Evolutionary conservation across 1,140 invertebrate genomes (phyloP), one percentile per base, ranked within the genome.

Genomic region (Halesus radiatus): DNA sequence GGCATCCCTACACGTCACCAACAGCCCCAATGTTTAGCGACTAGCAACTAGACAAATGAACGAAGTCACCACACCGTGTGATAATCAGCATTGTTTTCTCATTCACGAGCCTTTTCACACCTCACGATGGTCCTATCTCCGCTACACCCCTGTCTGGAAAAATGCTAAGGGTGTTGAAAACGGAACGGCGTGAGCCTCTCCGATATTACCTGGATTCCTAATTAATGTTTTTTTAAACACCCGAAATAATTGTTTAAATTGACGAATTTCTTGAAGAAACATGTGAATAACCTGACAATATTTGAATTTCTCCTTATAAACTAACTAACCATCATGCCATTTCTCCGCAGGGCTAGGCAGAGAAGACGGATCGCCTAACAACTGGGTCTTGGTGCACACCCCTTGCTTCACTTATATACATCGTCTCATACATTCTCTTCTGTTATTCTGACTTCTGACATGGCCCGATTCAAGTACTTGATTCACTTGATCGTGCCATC

Each of bases 71-170:
- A 29, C 58, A 62, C 56, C 72, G 70, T 64, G 45, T 37, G 56
- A 62, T 78, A 81, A 81, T 78, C 75, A 81, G 76, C 80, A 76
- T 81, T 81, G 80, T 81, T 81, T 81, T 75, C 80, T 53, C 58
- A 81, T 81, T 78, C 80, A 56, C 1, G 20, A 80, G 79, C 8
- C 80, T 78, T 81, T 78, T 78, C 76, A 81, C 80, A 78, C 76
- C 80, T 78, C 66, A 64, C 74, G 53, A 32, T 23, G 50, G 22
- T 26, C 22, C 29, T 60, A 37, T 20, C 45, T 18, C 32, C n/a
- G 37, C n/a, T 68, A 13, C 22, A 15, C 23, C 72, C 70, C 52
- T 32, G 72, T 56, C 53, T 54, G 29, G 22, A 74, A 22, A 56
- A 16, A 70, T 45, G 23, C 16, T 5, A 18, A 32, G 26, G 62